These are phyloP conservation scores for Ivindomyrus marchei DNA, from an alignment of 2,113 vertebrate species.

Conservation along the genomic window DNA sequence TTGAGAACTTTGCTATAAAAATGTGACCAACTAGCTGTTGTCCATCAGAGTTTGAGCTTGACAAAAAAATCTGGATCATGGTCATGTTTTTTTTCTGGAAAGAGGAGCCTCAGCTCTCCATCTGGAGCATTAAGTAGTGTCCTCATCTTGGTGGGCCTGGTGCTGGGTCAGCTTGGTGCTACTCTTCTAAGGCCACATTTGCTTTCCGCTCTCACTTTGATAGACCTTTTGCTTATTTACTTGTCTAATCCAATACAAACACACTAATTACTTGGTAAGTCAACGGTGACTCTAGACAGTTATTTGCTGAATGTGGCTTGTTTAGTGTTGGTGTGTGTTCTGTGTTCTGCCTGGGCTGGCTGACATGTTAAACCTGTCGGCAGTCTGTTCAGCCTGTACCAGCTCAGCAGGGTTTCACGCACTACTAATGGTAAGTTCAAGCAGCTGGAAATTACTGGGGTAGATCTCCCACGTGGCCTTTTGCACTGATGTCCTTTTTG, in stretches of 20 bases:
- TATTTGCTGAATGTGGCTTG: background rate
- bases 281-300: background rate
- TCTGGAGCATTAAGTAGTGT: background rate
- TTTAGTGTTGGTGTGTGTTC: background rate
- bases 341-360: background rate
- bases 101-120: background rate
- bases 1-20: background rate
- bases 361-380: background rate
- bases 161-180: background rate
- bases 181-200: background rate
- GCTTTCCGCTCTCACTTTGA: background rate
- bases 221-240: background rate
- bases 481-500: conserved; percentile 10
- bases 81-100: background rate
- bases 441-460: background rate
- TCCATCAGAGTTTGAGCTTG: background rate
- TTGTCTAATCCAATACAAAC: background rate
- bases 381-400: conserved; percentile 18
- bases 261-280: background rate
- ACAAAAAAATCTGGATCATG: background rate
- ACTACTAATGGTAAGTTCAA: conserved; percentile 18
- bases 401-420: background rate
- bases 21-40: background rate
- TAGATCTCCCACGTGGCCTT: background rate
- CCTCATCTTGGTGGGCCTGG: background rate